These are phyloP conservation scores for Temnothorax ravouxi DNA, from an alignment of 2,888 invertebrate species.

Conservation along the genomic window DNA sequence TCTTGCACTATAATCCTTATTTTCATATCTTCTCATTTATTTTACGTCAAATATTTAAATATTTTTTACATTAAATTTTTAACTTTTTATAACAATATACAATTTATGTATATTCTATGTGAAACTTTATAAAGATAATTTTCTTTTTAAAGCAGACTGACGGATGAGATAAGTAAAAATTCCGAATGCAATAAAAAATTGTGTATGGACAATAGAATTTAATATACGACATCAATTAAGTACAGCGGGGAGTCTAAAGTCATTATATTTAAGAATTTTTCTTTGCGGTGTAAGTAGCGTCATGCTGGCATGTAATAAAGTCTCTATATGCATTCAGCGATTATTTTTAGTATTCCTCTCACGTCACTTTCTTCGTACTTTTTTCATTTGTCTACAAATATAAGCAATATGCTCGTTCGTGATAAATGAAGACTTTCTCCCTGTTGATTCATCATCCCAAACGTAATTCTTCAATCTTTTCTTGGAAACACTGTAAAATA, in stretches of 20 bases:
- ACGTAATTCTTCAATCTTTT: not conserved
- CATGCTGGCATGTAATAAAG: not conserved
- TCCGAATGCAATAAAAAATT: not conserved
- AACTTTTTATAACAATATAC: not conserved
- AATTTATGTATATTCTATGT: not conserved
- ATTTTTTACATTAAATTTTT: not conserved
- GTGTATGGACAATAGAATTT: not conserved
- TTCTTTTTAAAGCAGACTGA: not conserved
- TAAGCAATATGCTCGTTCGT: not conserved
- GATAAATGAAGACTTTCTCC: conserved; percentile 12
- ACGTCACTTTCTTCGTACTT: not conserved
- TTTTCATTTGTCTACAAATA: conserved; percentile 14
- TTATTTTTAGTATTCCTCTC: conserved; percentile 5
- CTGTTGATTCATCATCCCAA: conserved; percentile 14
- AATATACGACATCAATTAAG: not conserved
- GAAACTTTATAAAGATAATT: not conserved
- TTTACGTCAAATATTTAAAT: not conserved
- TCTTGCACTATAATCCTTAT: not conserved
- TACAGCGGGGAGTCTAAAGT: not conserved
- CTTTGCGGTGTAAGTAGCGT: not conserved
- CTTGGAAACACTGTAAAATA: not conserved
- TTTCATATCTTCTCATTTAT: not conserved
- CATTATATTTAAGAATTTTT: not conserved
- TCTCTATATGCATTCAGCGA: not conserved
- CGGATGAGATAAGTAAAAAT: not conserved